These are phyloP conservation scores for Sterrhoptilus dennistouni DNA, from an alignment of 2,113 vertebrate genomes.

Conservation along the genomic window DNA sequence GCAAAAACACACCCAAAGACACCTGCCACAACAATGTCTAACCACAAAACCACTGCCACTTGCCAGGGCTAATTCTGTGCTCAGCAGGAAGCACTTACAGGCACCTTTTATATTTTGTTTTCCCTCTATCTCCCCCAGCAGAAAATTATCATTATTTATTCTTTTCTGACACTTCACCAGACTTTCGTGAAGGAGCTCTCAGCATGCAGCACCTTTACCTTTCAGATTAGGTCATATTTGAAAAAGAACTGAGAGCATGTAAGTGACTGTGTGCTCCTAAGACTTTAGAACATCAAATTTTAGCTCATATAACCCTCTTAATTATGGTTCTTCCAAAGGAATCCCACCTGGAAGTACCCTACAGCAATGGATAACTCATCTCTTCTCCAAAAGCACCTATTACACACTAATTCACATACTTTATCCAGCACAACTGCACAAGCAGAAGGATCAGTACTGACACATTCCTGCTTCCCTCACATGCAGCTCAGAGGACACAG, in stretches of 20 bases:
- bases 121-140: not conserved
- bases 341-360: not conserved
- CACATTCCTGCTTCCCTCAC: not conserved
- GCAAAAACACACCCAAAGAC: not conserved
- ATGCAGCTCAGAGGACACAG: not conserved
- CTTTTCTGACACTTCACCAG: not conserved
- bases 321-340: not conserved
- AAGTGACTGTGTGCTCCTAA: not conserved
- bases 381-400: not conserved
- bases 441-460: not conserved
- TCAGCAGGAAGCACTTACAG: not conserved
- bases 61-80: conserved; percentile 30
- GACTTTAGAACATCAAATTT: not conserved
- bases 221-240: not conserved
- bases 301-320: not conserved
- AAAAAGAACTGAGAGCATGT: not conserved
- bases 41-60: not conserved
- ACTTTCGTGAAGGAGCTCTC: not conserved
- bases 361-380: not conserved
- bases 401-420: not conserved
- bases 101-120: not conserved
- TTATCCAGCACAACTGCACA: accelerated
- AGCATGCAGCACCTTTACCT: not conserved
- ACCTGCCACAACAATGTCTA: conserved; percentile 4
- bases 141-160: not conserved